Evolutionary conservation across 2,797 vertebrate genomes (phyloP), one percentile per base, ranked within the genome.

Genomic region (Enteromius unitaeniatus): DNA sequence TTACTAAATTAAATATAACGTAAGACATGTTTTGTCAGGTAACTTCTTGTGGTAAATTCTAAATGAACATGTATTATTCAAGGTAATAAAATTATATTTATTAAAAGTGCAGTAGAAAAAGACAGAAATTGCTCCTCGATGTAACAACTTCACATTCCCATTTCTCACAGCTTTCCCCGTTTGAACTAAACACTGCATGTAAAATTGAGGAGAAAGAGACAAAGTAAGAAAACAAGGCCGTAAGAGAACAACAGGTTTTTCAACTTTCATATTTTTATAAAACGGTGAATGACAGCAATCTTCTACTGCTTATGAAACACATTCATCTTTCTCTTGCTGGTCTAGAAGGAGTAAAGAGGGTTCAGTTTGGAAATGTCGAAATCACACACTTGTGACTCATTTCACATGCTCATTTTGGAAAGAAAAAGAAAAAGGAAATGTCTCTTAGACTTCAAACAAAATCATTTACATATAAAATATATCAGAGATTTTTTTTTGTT

Each of bases 401-500:
- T 81, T 73, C 34, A 42, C 73, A 55, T 26, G 34, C 78, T 79
- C 78, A 31, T 83, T 80, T 74, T 42, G 6, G 47, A 70, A 17
- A 65, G 74, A 78, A 40, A 73, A 67, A 62, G 79, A 51, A 69
- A 81, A 64, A 81, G 45, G 37, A 65, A 60, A 70, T 77, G 70
- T 84, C 14, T 64, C 89, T 86, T 80, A 87, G 85, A 92, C 86
- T 91, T 93, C 88, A 91, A 91, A 93, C 89, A 88, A 79, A 80
- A 87, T 70, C 60, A 72, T 91, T 86, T 88, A 79, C 89, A 76
- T 85, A 73, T 90, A 87, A 86, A 89, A 81, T 88, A 85, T 90
- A 78, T 88, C 86, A 88, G 88, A 37, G 75, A 78, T 65, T 90
- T 90, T 91, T 90, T 91, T 88, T 93, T 93, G 88, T 93, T 91